Conservation (phyloP, 2,113 vertebrate species). For the Bubo blakistoni region DNA sequence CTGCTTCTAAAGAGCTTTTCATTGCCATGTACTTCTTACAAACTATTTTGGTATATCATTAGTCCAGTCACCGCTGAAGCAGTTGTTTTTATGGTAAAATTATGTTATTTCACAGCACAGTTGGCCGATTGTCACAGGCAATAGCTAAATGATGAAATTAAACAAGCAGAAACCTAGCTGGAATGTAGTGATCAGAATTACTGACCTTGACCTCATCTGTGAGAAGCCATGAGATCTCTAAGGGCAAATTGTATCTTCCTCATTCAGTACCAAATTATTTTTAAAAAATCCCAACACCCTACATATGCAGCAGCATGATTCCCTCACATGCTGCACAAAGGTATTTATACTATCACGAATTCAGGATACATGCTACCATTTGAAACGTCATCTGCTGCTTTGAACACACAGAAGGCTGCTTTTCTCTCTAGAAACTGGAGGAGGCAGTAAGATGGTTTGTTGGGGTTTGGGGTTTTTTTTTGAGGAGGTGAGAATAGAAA, state of each 20-base stretch:
- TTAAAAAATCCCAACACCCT: background rate
- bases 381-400: background rate
- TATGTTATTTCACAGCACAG: background rate
- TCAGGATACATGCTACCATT: fast-evolving
- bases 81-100: background rate
- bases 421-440: background rate
- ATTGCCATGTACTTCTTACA: background rate
- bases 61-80: background rate
- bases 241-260: background rate
- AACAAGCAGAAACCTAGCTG: background rate
- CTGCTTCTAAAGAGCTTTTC: background rate
- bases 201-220: constrained; percentile 6
- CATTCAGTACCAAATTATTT: background rate
- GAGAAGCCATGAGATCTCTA: background rate
- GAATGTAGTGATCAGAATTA: background rate
- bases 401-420: background rate
- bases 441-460: background rate
- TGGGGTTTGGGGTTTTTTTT: background rate
- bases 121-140: background rate
- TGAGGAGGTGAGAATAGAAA: background rate
- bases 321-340: background rate
- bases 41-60: background rate
- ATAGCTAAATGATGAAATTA: background rate
- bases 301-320: background rate
- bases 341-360: background rate